A percentile compares a stretch with the other conserved stretches of the same genome.
phyloP scores from a whole-genome alignment of 2,888 invertebrate species.

The Pecten maximus region DNA sequence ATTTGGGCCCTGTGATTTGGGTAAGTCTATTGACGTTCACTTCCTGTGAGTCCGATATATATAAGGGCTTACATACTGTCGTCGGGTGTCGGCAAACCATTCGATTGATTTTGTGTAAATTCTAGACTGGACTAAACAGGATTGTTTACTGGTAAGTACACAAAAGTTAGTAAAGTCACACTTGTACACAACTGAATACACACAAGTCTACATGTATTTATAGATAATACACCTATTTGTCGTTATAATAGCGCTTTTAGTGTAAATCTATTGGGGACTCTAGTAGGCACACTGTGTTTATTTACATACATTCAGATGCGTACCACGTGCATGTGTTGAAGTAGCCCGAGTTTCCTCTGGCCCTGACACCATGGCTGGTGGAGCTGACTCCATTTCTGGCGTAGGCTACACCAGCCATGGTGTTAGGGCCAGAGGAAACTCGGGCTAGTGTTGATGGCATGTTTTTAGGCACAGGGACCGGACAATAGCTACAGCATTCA shows the following conservation, averaged over 20 bases:
- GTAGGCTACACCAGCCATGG: too few relatives aligned
- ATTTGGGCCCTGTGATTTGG: not conserved
- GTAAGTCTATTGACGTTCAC: constrained; percentile 1
- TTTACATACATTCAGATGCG: too few relatives aligned
- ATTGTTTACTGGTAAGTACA: not conserved
- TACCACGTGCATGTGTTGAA: too few relatives aligned
- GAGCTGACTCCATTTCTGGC: too few relatives aligned
- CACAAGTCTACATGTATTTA: not conserved
- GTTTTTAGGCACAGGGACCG: too few relatives aligned
- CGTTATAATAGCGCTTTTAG: not conserved
- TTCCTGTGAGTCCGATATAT: not conserved
- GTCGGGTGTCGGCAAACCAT: not conserved
- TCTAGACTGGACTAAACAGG: not conserved
- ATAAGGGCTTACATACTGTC: not conserved
- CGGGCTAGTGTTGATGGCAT: too few relatives aligned
- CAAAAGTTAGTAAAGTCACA: not conserved
- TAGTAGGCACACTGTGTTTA: too few relatives aligned
- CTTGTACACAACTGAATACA: not conserved
- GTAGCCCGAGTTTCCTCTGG: too few relatives aligned
- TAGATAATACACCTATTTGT: not conserved
- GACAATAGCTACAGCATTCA: too few relatives aligned
- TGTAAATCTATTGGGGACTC: not conserved
- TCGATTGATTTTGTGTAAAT: not conserved
- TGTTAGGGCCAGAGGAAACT: too few relatives aligned
- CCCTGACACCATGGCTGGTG: too few relatives aligned